These are phyloP conservation scores for Halcyon malimbica DNA, from an alignment of 2,113 vertebrate genomes.

Conservation along the genomic window DNA sequence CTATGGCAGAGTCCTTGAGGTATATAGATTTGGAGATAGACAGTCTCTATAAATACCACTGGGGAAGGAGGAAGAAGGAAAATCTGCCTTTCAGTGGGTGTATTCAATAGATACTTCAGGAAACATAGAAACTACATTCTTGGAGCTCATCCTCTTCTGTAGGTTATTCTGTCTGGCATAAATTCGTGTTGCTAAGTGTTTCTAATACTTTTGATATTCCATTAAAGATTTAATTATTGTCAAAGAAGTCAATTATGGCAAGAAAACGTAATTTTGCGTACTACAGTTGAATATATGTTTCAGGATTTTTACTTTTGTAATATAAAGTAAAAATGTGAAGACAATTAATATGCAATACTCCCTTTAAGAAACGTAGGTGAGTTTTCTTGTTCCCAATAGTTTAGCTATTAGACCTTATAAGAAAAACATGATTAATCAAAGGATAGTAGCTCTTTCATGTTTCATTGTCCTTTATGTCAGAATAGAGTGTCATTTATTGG, in stretches of 20 bases:
- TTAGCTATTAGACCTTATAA: not conserved
- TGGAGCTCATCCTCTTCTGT: not conserved
- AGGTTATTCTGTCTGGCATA: not conserved
- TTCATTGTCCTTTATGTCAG: not conserved
- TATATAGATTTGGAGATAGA: not conserved
- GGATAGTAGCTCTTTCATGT: not conserved
- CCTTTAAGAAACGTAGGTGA: not conserved
- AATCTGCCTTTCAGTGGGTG: not conserved
- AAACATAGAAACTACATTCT: not conserved
- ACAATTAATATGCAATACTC: not conserved
- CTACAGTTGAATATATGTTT: not conserved
- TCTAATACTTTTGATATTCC: not conserved
- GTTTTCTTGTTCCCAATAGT: not conserved
- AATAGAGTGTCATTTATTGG: not conserved
- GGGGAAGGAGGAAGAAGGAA: not conserved
- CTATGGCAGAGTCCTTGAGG: not conserved
- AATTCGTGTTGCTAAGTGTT: not conserved
- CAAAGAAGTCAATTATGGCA: not conserved
- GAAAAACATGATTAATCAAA: not conserved
- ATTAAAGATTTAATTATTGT: not conserved
- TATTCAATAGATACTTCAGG: not conserved
- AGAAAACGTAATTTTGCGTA: not conserved
- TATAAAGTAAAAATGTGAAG: not conserved
- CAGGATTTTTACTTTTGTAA: not conserved
- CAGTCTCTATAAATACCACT: not conserved